Conservation (phyloP, 2,797 vertebrate species). For the Pseudopleuronectes americanus region DNA sequence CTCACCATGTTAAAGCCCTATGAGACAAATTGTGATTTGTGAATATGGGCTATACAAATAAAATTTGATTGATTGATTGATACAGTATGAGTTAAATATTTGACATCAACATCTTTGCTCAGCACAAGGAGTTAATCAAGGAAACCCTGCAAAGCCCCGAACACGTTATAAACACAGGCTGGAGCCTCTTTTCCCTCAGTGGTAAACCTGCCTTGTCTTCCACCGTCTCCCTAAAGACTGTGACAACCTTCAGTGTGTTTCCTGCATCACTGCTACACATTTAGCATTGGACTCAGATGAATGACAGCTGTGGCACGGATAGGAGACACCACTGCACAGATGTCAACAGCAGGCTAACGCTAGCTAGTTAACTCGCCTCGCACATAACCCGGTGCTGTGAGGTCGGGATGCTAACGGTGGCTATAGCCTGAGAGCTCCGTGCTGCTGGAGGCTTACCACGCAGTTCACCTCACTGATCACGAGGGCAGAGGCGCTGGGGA, state of each 20-base stretch:
- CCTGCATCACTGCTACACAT: background rate
- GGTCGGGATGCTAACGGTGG: slow-evolving; percentile 2
- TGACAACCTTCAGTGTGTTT: background rate
- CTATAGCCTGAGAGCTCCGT: background rate
- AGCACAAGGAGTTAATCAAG: background rate
- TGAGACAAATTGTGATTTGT: too few relatives aligned
- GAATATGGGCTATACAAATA: too few relatives aligned
- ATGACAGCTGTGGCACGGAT: background rate
- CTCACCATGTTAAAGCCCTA: too few relatives aligned
- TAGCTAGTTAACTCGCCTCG: slow-evolving; percentile 48
- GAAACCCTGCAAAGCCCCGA: background rate
- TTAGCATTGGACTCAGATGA: background rate
- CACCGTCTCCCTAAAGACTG: background rate
- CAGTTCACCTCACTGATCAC: slow-evolving; percentile 26
- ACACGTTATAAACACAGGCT: background rate
- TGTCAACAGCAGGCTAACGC: slow-evolving; percentile 56
- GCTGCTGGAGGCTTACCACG: slow-evolving; percentile 49
- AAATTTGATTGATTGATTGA: too few relatives aligned
- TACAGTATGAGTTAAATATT: too few relatives aligned
- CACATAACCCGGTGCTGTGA: slow-evolving; percentile 1
- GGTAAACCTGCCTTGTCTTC: background rate
- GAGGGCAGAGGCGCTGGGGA: background rate
- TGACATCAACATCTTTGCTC: background rate
- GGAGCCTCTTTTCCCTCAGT: background rate
- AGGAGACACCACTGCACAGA: slow-evolving; percentile 10